Evolutionary conservation across 1,140 invertebrate genomes (phyloP).

Genomic region (Pseudomyrmex flavicornis): DNA sequence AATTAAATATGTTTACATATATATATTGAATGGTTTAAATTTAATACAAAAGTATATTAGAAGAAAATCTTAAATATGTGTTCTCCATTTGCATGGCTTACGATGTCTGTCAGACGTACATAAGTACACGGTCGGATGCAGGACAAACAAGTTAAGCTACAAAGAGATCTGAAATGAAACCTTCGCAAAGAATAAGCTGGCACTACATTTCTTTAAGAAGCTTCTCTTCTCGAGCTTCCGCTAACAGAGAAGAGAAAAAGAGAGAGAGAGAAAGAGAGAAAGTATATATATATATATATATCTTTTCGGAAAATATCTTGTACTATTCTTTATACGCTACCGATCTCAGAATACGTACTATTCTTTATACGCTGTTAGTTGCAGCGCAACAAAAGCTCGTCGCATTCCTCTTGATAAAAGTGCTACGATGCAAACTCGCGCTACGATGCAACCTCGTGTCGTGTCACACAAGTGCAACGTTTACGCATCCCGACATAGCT

Average conservation of each 20-base stretch:
- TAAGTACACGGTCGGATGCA: background rate
- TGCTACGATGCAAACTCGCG: background rate
- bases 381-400: constrained; percentile 26
- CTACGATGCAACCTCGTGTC: constrained; percentile 4
- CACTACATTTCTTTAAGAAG: constrained; percentile 35
- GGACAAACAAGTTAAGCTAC: constrained; percentile 22
- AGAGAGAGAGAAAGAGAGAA: no score
- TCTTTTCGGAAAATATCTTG: constrained; percentile 9
- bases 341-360: constrained; percentile 33
- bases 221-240: constrained; percentile 16
- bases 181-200: constrained; percentile 30
- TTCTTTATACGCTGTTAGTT: constrained; percentile 8
- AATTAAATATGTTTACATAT: no score
- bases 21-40: no score
- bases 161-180: constrained; percentile 41
- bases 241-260: no score
- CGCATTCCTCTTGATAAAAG: constrained; percentile 28
- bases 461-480: background rate
- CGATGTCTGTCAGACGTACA: background rate
- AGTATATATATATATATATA: background rate
- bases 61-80: background rate
- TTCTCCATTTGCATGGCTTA: background rate
- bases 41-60: background rate
- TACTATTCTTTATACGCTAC: constrained; percentile 27
- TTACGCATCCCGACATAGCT: constrained; percentile 44